Conservation (phyloP, 1,140 invertebrate species). For the Pseudobourletiella spinata region DNA sequence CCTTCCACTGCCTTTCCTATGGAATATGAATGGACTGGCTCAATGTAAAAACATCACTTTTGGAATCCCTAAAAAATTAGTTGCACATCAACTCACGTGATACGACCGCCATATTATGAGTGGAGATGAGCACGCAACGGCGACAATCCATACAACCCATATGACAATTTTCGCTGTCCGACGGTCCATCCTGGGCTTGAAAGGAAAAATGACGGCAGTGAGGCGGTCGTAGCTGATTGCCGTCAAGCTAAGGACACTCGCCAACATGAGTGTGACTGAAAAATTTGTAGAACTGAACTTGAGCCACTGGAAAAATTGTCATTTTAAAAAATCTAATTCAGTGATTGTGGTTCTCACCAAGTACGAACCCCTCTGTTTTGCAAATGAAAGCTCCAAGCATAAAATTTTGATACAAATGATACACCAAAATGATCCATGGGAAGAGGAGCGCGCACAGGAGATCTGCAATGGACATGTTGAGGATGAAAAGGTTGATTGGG, state of each 20-base stretch:
- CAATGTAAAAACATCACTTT: background rate
- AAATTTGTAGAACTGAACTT: too few species aligned
- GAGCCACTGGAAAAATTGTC: background rate
- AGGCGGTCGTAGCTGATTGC: conserved; percentile 72
- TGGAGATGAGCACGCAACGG: conserved; percentile 51
- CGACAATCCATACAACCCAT: conserved; percentile 55
- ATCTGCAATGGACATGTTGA: conserved; percentile 69
- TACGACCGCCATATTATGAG: conserved; percentile 55
- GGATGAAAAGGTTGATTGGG: conserved; percentile 68
- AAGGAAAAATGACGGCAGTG: conserved; percentile 63
- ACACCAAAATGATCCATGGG: conserved; percentile 58
- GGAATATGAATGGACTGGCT: background rate
- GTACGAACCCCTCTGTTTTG: conserved; percentile 56
- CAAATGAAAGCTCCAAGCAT: conserved; percentile 59
- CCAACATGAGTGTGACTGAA: conserved; percentile 55
- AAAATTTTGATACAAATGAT: conserved; percentile 65
- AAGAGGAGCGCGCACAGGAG: conserved; percentile 62
- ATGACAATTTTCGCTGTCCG: conserved; percentile 52
- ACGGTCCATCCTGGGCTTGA: conserved; percentile 54
- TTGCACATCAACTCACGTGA: conserved; percentile 42
- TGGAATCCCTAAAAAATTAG: background rate
- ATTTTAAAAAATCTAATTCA: background rate
- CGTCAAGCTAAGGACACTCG: conserved; percentile 65
- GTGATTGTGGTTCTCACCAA: conserved; percentile 44
- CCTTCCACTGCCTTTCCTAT: conserved; percentile 56